A percentile compares a stretch with the other conserved stretches of the same genome.
Conservation (phyloP, 2,113 vertebrate species). For the Halcyon senegalensis region DNA sequence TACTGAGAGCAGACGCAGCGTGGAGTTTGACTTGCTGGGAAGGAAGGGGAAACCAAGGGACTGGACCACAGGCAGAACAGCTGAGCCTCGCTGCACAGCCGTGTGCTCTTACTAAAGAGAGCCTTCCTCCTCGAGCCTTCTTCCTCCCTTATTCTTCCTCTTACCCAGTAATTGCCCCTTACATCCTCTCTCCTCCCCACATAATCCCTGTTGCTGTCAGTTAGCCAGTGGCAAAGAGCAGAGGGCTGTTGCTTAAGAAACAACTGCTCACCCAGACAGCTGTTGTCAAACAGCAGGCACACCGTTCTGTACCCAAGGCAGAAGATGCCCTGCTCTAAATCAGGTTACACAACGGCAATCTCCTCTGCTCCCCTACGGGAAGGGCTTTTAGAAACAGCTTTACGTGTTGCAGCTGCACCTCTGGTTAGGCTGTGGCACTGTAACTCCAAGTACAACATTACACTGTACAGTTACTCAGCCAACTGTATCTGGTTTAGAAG, state of each 20-base stretch:
- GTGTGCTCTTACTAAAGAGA: not conserved
- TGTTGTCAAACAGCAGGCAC: not conserved
- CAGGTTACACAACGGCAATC: not conserved
- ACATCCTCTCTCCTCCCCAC: not conserved
- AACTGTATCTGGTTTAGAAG: not conserved
- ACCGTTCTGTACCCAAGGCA: not conserved
- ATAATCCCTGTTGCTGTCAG: not conserved
- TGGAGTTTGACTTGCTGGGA: not conserved
- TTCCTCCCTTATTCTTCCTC: not conserved
- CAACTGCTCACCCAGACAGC: not conserved
- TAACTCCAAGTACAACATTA: not conserved
- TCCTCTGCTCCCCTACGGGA: not conserved
- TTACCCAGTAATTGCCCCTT: not conserved
- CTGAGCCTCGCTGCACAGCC: not conserved
- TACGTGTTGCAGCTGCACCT: not conserved
- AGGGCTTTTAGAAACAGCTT: not conserved
- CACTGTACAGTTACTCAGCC: not conserved
- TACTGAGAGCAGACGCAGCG: not conserved
- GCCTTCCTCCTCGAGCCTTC: conserved; percentile 7
- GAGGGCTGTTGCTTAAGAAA: conserved; percentile 8
- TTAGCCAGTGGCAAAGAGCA: conserved; percentile 8
- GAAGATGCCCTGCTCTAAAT: not conserved
- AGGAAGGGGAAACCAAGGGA: not conserved
- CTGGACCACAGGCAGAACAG: not conserved
- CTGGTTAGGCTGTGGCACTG: not conserved